Conservation (phyloP, 2,888 invertebrate species). For the Caenorhabditis angaria region DNA sequence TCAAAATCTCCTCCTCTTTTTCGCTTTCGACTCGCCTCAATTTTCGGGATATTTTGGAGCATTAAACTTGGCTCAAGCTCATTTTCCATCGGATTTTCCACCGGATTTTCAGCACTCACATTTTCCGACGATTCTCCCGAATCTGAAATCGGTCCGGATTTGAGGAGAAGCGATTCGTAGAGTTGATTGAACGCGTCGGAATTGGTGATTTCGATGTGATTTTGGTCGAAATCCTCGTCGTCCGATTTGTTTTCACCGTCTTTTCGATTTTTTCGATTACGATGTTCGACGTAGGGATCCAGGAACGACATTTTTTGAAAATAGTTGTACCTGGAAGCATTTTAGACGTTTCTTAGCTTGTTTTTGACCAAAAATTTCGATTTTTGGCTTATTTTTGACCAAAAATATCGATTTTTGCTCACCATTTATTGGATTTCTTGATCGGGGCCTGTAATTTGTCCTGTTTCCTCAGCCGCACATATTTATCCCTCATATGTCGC, state of each 20-base stretch:
- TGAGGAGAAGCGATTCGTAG: background rate
- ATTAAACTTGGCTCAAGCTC: background rate
- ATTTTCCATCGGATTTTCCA: too few species aligned
- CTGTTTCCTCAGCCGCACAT: constrained; percentile 49
- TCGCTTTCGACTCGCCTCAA: background rate
- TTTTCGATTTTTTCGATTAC: constrained; percentile 34
- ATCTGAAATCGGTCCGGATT: background rate
- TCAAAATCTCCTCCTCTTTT: background rate
- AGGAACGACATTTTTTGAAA: constrained; percentile 50
- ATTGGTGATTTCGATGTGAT: background rate
- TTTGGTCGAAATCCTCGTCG: constrained; percentile 7
- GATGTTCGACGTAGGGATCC: constrained; percentile 52
- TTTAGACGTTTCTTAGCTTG: background rate
- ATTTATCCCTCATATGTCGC: constrained; percentile 55
- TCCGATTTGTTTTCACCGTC: too few species aligned
- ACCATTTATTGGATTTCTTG: constrained; percentile 47
- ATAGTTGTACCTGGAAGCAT: constrained; percentile 47
- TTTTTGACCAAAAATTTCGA: too few species aligned
- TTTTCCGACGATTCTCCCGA: too few species aligned
- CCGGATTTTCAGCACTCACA: too few species aligned
- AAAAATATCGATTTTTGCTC: too few species aligned
- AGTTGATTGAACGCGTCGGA: background rate
- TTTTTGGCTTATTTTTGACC: background rate
- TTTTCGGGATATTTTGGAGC: constrained; percentile 6
- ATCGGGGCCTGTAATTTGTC: constrained; percentile 45